Evolutionary conservation across 2,113 vertebrate genomes (phyloP).

Genomic region (Puffinus mauretanicus): DNA sequence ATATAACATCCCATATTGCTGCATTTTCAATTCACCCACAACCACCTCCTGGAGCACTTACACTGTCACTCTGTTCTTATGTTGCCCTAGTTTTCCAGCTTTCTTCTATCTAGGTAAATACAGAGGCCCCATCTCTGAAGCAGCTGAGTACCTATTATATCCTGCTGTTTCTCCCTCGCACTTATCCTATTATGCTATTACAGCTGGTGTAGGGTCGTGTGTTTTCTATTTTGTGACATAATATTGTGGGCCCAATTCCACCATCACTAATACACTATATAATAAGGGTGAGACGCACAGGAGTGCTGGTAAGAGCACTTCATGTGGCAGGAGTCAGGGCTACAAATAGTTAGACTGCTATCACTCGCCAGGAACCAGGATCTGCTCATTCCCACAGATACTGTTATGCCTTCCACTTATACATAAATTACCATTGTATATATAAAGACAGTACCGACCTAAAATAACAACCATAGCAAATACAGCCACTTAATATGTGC

Average conservation of each 20-base stretch:
- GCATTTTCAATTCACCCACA: constrained; percentile 34
- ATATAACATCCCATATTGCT: background rate
- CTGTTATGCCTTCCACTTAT: background rate
- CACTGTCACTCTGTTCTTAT: constrained; percentile 26
- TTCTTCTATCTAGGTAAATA: background rate
- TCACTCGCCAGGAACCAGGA: background rate
- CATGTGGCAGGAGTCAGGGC: constrained; percentile 19
- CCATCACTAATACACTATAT: background rate
- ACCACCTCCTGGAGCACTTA: constrained; percentile 8
- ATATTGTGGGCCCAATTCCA: constrained; percentile 28
- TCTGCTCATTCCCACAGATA: background rate
- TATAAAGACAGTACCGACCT: background rate
- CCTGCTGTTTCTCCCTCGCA: constrained; percentile 37
- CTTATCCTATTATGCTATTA: constrained; percentile 68
- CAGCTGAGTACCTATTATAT: constrained; percentile 55
- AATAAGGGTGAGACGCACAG: background rate
- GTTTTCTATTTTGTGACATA: constrained; percentile 65
- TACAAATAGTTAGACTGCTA: background rate
- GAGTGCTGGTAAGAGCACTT: constrained; percentile 23
- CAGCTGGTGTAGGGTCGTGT: constrained; percentile 7
- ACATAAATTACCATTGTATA: background rate
- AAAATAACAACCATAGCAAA: background rate
- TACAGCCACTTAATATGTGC: background rate
- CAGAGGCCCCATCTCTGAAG: constrained; percentile 13
- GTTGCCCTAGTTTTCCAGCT: constrained; percentile 37